Evolutionary conservation across 2,797 vertebrate genomes (phyloP).

Genomic region (Epinephelus malabaricus): DNA sequence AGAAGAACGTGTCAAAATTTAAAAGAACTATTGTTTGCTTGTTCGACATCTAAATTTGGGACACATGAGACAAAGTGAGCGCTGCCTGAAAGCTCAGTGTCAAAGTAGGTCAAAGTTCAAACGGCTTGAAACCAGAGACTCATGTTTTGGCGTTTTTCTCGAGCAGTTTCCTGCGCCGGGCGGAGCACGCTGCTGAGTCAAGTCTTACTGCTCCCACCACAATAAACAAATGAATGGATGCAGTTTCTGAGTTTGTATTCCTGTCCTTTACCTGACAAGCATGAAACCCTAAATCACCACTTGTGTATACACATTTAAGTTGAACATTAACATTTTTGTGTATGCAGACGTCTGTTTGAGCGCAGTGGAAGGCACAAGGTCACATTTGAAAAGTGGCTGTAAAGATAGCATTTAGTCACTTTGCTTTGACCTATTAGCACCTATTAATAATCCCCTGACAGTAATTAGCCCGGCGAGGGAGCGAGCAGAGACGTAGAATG

Average conservation of each 20-base stretch:
- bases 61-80: neutral
- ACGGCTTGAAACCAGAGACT: conserved; percentile 22
- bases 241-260: neutral
- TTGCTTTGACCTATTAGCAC: conserved; percentile 41
- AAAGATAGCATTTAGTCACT: conserved; percentile 18
- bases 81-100: neutral
- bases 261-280: conserved; percentile 1
- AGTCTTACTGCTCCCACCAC: neutral
- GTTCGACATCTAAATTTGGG: neutral
- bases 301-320: conserved; percentile 1
- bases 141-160: conserved; percentile 5
- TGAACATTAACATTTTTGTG: conserved; percentile 41
- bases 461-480: conserved; percentile 53
- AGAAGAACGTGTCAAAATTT: neutral
- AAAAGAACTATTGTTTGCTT: neutral
- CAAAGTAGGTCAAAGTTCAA: conserved; percentile 47
- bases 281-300: neutral
- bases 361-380: conserved; percentile 28
- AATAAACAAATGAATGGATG: neutral
- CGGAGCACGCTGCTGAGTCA: conserved; percentile 9
- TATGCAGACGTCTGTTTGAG: conserved; percentile 8
- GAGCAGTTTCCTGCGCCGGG: neutral
- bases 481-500: conserved; percentile 35
- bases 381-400: neutral
- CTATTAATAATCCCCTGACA: conserved; percentile 63